These are phyloP conservation scores for Istiophorus platypterus DNA, from an alignment of 2,113 vertebrate genomes.

Conservation along the genomic window DNA sequence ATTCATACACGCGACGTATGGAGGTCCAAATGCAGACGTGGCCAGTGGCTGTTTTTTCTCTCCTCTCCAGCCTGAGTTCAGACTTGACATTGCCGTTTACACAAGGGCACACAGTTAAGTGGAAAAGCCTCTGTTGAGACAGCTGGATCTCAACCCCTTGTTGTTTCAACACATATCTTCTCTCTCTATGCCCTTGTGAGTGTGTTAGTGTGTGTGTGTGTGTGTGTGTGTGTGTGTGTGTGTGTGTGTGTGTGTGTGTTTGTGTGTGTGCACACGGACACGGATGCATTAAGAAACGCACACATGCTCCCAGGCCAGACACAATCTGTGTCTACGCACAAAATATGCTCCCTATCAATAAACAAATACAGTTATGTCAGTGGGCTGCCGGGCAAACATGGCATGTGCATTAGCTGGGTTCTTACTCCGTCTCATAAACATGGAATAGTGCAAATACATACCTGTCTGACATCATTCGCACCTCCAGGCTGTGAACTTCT, in stretches of 20 bases:
- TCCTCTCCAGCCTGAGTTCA: conserved; percentile 46
- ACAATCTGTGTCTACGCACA: conserved; percentile 24
- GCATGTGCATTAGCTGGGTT: conserved; percentile 44
- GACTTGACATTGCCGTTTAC: conserved; percentile 77
- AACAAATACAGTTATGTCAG: conserved; percentile 67
- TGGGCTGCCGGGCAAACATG: conserved; percentile 52
- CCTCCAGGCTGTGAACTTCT: conserved; percentile 41
- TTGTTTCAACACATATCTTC: conserved; percentile 77
- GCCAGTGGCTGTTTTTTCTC: conserved; percentile 65
- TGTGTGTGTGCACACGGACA: not conserved
- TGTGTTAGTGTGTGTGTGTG: not conserved
- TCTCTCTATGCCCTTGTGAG: conserved; percentile 45
- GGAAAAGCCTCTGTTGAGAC: conserved; percentile 83
- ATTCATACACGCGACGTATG: conserved; percentile 41
- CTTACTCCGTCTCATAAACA: conserved; percentile 58
- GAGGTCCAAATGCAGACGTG: conserved; percentile 75
- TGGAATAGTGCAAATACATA: conserved; percentile 67
- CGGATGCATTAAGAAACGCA: conserved; percentile 34
- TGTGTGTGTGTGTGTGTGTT: not conserved
- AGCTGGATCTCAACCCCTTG: conserved; percentile 78
- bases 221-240: not conserved
- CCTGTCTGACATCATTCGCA: conserved; percentile 71
- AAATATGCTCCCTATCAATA: conserved; percentile 62
- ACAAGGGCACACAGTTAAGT: conserved; percentile 80
- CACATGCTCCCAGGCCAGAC: conserved; percentile 23